phyloP scores from a whole-genome alignment of 2,113 vertebrate genomes.

The Aldabrachelys gigantea region DNA sequence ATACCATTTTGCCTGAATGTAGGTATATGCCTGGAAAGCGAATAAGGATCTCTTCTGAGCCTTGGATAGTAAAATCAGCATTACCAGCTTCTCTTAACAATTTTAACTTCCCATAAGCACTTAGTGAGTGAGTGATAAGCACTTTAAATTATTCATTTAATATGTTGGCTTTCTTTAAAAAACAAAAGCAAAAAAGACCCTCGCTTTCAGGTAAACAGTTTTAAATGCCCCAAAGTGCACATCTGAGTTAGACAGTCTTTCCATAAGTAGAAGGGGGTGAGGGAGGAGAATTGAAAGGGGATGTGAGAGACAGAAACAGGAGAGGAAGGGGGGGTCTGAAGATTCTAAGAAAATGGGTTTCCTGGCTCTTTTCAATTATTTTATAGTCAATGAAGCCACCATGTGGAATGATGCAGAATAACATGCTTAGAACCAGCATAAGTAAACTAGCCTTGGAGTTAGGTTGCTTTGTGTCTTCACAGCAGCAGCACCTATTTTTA shows the following conservation, averaged over 20 bases:
- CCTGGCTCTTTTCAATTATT: conserved; percentile 1
- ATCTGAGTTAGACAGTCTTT: neutral
- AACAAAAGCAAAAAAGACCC: conserved; percentile 7
- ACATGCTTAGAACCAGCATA: neutral
- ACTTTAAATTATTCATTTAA: conserved; percentile 57
- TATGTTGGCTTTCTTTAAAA: conserved; percentile 42
- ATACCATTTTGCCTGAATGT: neutral
- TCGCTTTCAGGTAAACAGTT: conserved; percentile 55
- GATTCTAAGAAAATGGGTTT: neutral
- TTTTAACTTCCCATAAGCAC: conserved; percentile 26
- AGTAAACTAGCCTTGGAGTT: neutral
- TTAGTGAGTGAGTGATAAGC: no score
- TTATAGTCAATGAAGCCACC: conserved; percentile 54
- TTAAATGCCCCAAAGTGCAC: conserved; percentile 35
- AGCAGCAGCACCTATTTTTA: neutral
- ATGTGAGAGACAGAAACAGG: no score
- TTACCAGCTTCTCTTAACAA: neutral
- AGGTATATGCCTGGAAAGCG: neutral
- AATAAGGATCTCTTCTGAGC: conserved; percentile 33
- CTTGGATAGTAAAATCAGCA: conserved; percentile 15
- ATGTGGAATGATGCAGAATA: conserved; percentile 49
- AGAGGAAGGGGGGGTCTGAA: neutral
- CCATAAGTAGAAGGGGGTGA: neutral
- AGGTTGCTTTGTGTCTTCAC: neutral
- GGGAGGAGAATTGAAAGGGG: neutral